Evolutionary conservation across 1,140 invertebrate genomes (phyloP).

Genomic region (Platorchestia sp.): DNA sequence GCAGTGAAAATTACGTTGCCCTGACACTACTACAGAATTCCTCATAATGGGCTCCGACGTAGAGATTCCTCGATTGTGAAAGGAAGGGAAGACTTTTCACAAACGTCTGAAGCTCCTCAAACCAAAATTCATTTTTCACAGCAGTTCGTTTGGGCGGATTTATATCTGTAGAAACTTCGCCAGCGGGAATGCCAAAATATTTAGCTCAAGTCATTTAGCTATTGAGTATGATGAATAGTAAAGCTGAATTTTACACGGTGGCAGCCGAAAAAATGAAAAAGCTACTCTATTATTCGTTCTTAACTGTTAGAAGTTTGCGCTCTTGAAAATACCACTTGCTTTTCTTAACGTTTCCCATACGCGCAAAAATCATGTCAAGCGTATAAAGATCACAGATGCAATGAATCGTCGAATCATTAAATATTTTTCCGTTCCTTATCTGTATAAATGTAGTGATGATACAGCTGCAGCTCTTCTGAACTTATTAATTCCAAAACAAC

Average conservation of each 20-base stretch:
- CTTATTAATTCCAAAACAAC: neutral
- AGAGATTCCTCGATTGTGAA: too few relatives aligned
- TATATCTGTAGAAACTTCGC: neutral
- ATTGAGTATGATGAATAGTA: neutral
- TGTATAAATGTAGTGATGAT: neutral
- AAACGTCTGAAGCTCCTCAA: too few relatives aligned
- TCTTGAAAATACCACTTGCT: neutral
- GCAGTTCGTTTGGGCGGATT: neutral
- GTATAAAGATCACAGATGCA: neutral
- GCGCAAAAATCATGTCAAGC: neutral
- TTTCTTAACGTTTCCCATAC: neutral
- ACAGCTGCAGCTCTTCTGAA: neutral
- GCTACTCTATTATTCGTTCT: neutral
- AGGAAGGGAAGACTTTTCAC: too few relatives aligned
- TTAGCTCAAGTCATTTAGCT: neutral
- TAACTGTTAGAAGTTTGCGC: neutral
- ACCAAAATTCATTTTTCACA: neutral
- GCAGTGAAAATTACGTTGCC: too few relatives aligned
- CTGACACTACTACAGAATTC: too few relatives aligned
- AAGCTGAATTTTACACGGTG: neutral
- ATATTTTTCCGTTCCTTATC: neutral
- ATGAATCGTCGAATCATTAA: neutral
- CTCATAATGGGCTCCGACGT: too few relatives aligned
- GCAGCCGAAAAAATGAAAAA: neutral
- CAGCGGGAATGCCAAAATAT: neutral